Evolutionary conservation across 2,797 vertebrate species (phyloP), one percentile per base, ranked within the genome.

Genomic region (Anomalospiza imberbis): DNA sequence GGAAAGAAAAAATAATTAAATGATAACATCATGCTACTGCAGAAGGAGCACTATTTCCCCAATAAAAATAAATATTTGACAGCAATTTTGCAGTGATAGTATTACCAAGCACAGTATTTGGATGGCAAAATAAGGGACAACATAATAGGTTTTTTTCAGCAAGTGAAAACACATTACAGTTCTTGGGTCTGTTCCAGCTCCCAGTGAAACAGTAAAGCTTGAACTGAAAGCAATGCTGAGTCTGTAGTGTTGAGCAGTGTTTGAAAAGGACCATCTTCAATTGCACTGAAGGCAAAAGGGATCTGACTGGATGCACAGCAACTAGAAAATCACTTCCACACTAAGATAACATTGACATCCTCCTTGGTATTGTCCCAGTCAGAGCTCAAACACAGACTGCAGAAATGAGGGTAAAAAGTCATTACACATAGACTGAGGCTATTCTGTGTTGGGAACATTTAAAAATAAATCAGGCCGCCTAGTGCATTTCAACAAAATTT

Each of bases 1-100:
- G 87, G 84, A 93, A 92, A 94, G 92, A 93, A 94, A 95, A 96
- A 96, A 96, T 96, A 96, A 96, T 95, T 96, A 95, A 97, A 93
- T 91, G 92, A 96, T 94, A 95, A 87, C 88, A 96, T 93, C 94
- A 36, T 73, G 53, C 53, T 93, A 51, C 85, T 83, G 70, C 55
- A 88, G 71, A 86, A 86, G 29, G 60, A 70, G 77, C 61, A 57
- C 57, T 88, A 57, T 97, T 96, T 93, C 79, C 76, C 83, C 73
- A 78, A 88, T 89, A 93, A 85, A 95, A 96, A 91, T 78, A 93
- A 93, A 82, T 92, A 94, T 93, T 97, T 95, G 77, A 94, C 83
- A 96, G 85, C 71, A 95, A 54, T 91, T 96, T 65, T 88, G 83
- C 32, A 57, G 54, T 91, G 85, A 91, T 88, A 94, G 50, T 89